Conservation (phyloP, 1,140 invertebrate species). For the Rhizoglyphus robini region DNA sequence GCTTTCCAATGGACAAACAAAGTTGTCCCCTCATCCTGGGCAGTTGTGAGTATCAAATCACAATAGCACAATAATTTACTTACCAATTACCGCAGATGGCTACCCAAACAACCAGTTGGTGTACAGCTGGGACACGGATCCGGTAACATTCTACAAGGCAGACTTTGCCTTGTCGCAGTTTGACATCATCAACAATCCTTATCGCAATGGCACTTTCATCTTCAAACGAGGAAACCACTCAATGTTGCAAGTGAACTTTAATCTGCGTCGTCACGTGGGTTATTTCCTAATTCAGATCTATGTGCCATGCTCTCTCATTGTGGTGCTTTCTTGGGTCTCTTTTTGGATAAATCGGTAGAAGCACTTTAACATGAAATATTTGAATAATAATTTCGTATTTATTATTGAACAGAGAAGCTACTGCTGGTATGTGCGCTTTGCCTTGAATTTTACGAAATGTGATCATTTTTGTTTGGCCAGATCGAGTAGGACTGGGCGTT, state of each 20-base stretch:
- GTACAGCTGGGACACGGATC: conserved; percentile 33
- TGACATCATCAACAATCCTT: conserved; percentile 33
- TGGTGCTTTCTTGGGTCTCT: conserved; percentile 42
- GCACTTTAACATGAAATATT: conserved; percentile 23
- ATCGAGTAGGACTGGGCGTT: conserved; percentile 48
- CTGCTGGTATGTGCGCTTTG: neutral
- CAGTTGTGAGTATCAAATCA: conserved; percentile 40
- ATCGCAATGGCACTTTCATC: conserved; percentile 30
- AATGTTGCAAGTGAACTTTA: conserved; percentile 38
- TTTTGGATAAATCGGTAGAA: conserved; percentile 40
- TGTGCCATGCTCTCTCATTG: conserved; percentile 36
- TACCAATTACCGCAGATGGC: conserved; percentile 29
- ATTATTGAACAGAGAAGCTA: conserved; percentile 9
- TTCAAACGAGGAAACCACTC: conserved; percentile 32
- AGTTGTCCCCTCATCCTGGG: conserved; percentile 35
- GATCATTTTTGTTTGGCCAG: neutral
- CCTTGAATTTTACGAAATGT: neutral
- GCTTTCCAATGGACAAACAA: conserved; percentile 38
- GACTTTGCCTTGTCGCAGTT: conserved; percentile 37
- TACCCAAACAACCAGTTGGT: conserved; percentile 32
- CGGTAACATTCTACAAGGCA: conserved; percentile 25
- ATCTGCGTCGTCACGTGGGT: conserved; percentile 37
- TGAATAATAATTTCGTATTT: neutral
- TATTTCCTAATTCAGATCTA: conserved; percentile 43
- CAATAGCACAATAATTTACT: conserved; percentile 15